These are phyloP conservation scores for Subacronicta megacephala DNA, from an alignment of 2,888 invertebrate genomes.

Conservation along the genomic window DNA sequence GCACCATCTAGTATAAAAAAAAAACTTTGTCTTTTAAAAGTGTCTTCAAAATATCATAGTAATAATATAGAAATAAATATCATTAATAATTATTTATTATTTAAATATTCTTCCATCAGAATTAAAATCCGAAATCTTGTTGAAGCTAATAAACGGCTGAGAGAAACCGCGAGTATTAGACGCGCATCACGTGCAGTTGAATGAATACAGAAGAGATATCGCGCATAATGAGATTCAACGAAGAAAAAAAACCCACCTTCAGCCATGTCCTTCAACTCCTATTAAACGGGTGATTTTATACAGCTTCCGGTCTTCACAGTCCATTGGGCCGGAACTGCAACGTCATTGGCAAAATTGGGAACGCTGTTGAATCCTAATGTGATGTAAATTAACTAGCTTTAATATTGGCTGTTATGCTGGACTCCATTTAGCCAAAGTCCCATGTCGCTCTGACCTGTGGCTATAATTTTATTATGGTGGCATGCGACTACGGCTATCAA, in stretches of 20 bases:
- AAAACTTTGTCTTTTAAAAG: too few species aligned
- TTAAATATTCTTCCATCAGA: too few species aligned
- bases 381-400: conserved; percentile 12
- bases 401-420: background rate
- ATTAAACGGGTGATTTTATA: conserved; percentile 15
- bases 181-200: background rate
- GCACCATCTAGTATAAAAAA: too few species aligned
- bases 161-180: background rate
- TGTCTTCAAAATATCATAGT: too few species aligned
- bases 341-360: conserved; percentile 32
- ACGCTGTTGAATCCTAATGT: conserved; percentile 26
- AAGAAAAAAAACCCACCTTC: background rate
- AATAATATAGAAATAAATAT: too few species aligned
- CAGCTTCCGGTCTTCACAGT: conserved; percentile 50
- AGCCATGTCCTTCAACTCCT: conserved; percentile 3
- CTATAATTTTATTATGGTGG: too few species aligned
- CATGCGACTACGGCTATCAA: too few species aligned
- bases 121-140: too few species aligned
- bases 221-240: background rate
- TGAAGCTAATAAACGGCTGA: background rate
- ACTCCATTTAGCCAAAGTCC: too few species aligned
- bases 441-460: too few species aligned
- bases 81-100: too few species aligned
- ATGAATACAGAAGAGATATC: background rate
- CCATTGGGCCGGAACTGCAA: conserved; percentile 42